A percentile compares a stretch with the other conserved stretches of the same genome.
phyloP scores from a whole-genome alignment of 2,113 vertebrate species.

The Panthera tigris region DNA sequence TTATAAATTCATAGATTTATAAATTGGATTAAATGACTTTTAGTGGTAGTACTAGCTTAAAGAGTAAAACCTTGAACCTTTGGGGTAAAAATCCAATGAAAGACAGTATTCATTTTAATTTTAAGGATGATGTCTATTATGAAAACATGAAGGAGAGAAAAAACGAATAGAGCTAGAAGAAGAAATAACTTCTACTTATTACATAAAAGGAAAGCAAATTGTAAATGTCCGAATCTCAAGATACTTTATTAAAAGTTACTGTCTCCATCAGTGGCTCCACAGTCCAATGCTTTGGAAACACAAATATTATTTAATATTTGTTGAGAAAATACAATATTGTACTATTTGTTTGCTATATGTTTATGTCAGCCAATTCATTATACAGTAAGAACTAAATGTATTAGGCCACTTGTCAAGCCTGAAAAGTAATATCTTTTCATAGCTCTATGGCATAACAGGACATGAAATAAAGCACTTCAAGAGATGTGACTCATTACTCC shows the following conservation, averaged over 20 bases:
- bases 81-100: not conserved
- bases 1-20: too few species aligned
- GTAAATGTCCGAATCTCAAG: not conserved
- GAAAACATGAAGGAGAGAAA: conserved; percentile 1
- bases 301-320: not conserved
- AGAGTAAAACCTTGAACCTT: not conserved
- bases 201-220: not conserved
- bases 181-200: conserved; percentile 7
- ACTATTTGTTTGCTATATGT: not conserved
- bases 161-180: not conserved
- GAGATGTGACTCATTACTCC: not conserved
- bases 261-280: not conserved
- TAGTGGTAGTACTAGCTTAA: not conserved
- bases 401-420: not conserved
- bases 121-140: not conserved
- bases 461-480: not conserved
- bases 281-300: not conserved
- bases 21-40: not conserved
- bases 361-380: not conserved
- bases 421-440: not conserved
- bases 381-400: not conserved
- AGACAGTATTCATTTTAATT: not conserved
- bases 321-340: not conserved
- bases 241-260: not conserved
- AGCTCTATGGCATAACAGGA: not conserved